Percentiles rank a stretch among this genome's conserved stretches.
These are phyloP conservation scores for Itoplectis maculator DNA, from an alignment of 2,888 invertebrate genomes.

Conservation along the genomic window DNA sequence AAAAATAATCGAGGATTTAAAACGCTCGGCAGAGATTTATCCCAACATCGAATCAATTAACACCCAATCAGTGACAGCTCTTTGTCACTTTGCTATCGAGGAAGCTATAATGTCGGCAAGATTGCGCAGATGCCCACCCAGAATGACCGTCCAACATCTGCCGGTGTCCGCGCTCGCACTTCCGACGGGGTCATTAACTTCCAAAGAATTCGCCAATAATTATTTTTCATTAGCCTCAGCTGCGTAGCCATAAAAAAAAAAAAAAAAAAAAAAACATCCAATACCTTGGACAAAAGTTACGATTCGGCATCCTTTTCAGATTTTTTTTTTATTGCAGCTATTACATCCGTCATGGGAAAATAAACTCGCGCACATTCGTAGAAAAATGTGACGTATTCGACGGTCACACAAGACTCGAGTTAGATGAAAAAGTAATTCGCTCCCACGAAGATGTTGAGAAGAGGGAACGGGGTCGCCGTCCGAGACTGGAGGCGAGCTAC, in stretches of 20 bases:
- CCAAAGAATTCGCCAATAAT: constrained; percentile 61
- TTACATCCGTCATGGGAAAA: constrained; percentile 2
- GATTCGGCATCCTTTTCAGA: background rate
- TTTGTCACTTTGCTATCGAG: constrained; percentile 26
- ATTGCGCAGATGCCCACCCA: constrained; percentile 65
- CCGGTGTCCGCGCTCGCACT: constrained; percentile 35
- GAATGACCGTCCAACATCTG: constrained; percentile 67
- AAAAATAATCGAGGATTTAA: background rate
- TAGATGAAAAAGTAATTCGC: constrained; percentile 38
- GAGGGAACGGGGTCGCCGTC: constrained; percentile 43
- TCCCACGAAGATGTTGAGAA: constrained; percentile 44
- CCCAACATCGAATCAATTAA: background rate
- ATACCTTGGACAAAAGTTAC: constrained; percentile 19
- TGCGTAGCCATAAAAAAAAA: constrained; percentile 45
- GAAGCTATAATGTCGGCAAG: constrained; percentile 46
- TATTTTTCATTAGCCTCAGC: constrained; percentile 59
- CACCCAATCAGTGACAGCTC: background rate
- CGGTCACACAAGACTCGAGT: background rate
- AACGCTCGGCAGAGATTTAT: background rate
- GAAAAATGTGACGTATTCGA: constrained; percentile 16
- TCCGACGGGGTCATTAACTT: constrained; percentile 63
- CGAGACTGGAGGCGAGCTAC: constrained; percentile 50
- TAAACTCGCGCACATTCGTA: background rate
- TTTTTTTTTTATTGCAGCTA: constrained; percentile 1
- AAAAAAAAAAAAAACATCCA: constrained; percentile 34